Percentiles rank a stretch among this genome's conserved stretches.
These are phyloP conservation scores for Hypercompe scribonia DNA, from an alignment of 2,888 invertebrate species.

Conservation along the genomic window DNA sequence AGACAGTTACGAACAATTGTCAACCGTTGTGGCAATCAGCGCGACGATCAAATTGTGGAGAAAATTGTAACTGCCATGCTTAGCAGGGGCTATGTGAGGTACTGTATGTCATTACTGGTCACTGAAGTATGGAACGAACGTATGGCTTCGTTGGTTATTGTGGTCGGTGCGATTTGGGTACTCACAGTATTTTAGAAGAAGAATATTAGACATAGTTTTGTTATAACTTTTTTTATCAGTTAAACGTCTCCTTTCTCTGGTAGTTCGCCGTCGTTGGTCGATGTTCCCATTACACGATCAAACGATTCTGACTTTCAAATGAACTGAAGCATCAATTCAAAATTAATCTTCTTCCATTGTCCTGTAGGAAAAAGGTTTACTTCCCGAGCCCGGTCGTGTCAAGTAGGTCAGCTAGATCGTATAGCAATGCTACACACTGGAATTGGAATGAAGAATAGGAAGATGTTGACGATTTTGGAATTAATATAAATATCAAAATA, in stretches of 20 bases:
- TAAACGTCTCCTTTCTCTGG: too few species aligned
- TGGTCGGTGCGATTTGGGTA: not conserved
- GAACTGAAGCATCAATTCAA: too few species aligned
- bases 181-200: not conserved
- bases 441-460: not conserved
- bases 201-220: not conserved
- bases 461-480: not conserved
- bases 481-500: too few species aligned
- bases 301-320: too few species aligned
- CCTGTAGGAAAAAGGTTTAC: too few species aligned
- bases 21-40: constrained; percentile 51
- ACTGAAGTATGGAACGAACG: constrained; percentile 48
- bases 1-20: constrained; percentile 52
- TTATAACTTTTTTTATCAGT: not conserved
- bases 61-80: constrained; percentile 72
- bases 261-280: too few species aligned
- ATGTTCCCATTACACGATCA: too few species aligned
- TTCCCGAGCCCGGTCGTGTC: too few species aligned
- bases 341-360: too few species aligned
- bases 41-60: constrained; percentile 76
- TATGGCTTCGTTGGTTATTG: not conserved
- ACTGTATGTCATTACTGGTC: constrained; percentile 59
- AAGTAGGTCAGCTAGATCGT: too few species aligned
- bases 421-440: too few species aligned
- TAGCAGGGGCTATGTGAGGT: constrained; percentile 14